Conservation (phyloP, 2,888 invertebrate genomes). For the Eristalis tenax region DNA sequence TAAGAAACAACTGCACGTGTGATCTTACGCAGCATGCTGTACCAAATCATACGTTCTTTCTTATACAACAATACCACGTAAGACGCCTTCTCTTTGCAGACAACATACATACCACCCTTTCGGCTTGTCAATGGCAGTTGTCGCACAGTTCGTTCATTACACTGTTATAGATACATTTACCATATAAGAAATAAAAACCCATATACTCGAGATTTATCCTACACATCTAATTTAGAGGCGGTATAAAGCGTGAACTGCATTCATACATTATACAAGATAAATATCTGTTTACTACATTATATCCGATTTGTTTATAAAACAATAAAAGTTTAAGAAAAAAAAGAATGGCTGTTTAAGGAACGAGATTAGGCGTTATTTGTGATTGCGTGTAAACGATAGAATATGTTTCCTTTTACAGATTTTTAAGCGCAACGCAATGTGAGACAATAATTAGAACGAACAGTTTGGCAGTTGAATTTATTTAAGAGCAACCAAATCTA, state of each 20-base stretch:
- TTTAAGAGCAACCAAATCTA: conserved; percentile 2
- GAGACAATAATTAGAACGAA: conserved; percentile 44
- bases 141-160: neutral
- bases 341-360: neutral
- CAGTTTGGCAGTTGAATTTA: conserved; percentile 20
- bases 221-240: neutral
- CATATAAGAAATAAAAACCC: neutral
- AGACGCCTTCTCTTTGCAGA: neutral
- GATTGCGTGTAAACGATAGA: neutral
- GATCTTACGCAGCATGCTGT: neutral
- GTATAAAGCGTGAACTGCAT: neutral
- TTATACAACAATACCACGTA: no score
- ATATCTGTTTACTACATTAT: neutral
- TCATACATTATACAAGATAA: neutral
- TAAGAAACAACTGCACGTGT: neutral
- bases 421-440: conserved; percentile 21
- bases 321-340: neutral
- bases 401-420: neutral
- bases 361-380: neutral
- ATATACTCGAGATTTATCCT: neutral
- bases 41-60: no score
- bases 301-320: neutral
- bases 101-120: no score
- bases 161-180: neutral
- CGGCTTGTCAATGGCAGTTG: neutral